Evolutionary conservation across 2,113 vertebrate species (phyloP), one percentile per base, ranked within the genome.

Genomic region (Nothobranchius furzeri): DNA sequence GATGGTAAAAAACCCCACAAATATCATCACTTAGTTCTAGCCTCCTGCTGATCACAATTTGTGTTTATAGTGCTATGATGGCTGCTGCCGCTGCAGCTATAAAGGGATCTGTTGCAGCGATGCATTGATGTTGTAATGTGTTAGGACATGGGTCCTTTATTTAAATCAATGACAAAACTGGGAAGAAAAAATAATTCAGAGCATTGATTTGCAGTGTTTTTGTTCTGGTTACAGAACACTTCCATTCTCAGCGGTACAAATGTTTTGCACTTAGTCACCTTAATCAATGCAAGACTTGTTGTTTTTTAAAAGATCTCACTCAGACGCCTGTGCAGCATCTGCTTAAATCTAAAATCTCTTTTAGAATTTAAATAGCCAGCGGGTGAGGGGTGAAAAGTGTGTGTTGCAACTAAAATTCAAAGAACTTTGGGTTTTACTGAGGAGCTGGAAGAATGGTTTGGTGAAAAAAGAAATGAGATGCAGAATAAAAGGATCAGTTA

Each of bases 1-100:
- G 84, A 85, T 87, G 84, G 79, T 24, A 59, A 69, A 30, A 69
- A 30, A 81, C 70, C 82, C 65, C 61, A 57, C 75, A 73, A 80
- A 84, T 75, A 79, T 73, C 66, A 69, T 75, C 35, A 17, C 65
- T 78, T 48, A 13, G 30, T 42, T 68, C 54, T 14, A 4, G 50
- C 57, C 56, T 79, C 62, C 46, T 37, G 59, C 52, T 45, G 66
- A 40, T 62, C 43, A 8, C 62, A 30, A 40, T 43, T 50, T 9
- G 54, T 25, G 55, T 68, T 75, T 64, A 24, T 58, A 30, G 35
- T 47, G 4, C 45, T 55, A 57, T 46, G 40, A 59, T 64, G n/a
- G 40, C 15, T 72, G 36, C 25, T 68, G 54, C 46, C 55, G 40
- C 53, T 53, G 52, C 55, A 70, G 68, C 56, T 25, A 43, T 57